phyloP scores from a whole-genome alignment of 2,888 invertebrate species.

The Oligia latruncula region DNA sequence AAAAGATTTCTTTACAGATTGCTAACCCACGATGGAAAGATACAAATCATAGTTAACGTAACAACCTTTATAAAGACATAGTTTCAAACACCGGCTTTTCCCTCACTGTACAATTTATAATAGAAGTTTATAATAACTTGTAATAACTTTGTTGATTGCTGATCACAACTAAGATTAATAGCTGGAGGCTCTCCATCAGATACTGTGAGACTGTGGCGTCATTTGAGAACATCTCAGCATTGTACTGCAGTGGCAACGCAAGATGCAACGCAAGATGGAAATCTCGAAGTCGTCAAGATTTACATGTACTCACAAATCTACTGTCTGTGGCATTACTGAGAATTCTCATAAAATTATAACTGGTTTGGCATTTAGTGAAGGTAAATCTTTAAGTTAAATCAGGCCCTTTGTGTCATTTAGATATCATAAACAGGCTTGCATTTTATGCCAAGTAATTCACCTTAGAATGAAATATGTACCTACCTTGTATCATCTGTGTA shows the following conservation, averaged over 20 bases:
- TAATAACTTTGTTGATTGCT: slow-evolving; percentile 56
- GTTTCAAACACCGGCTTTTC: slow-evolving; percentile 30
- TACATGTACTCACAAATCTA: slow-evolving; percentile 34
- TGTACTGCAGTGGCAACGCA: slow-evolving; percentile 42
- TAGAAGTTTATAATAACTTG: slow-evolving; percentile 57
- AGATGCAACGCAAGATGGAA: slow-evolving; percentile 40
- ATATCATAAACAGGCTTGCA: neutral
- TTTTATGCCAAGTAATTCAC: neutral
- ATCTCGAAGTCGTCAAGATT: slow-evolving; percentile 44
- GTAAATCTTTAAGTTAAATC: slow-evolving; percentile 42
- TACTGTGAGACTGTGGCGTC: slow-evolving; percentile 58
- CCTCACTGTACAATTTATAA: slow-evolving; percentile 36
- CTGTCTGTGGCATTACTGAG: slow-evolving; percentile 14
- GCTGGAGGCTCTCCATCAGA: slow-evolving; percentile 55
- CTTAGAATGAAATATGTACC: neutral
- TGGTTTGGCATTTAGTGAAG: slow-evolving; percentile 42
- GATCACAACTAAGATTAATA: slow-evolving; percentile 54
- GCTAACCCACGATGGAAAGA: neutral
- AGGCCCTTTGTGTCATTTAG: slow-evolving; percentile 23
- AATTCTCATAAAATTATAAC: slow-evolving; percentile 44
- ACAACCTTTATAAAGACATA: slow-evolving; percentile 6
- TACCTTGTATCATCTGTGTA: neutral
- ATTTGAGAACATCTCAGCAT: slow-evolving; percentile 57
- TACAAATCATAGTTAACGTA: slow-evolving; percentile 18
- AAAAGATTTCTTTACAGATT: neutral